phyloP scores from a whole-genome alignment of 2,888 invertebrate species.

The Lucinisca nassula region DNA sequence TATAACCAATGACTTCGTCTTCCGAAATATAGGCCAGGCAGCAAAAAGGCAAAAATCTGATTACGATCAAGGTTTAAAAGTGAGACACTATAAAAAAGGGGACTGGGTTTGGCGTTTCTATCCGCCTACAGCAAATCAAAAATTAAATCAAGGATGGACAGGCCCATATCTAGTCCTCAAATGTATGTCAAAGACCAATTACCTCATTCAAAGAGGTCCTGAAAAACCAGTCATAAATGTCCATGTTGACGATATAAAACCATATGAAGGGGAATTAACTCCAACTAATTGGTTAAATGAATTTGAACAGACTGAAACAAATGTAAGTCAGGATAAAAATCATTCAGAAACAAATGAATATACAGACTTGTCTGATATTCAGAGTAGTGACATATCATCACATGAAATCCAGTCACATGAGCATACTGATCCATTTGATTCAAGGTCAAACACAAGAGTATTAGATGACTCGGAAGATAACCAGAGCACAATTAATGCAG shows the following conservation, averaged over 20 bases:
- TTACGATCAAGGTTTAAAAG: conserved; percentile 28
- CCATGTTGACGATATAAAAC: conserved; percentile 47
- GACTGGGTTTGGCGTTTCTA: conserved; percentile 39
- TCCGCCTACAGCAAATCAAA: conserved; percentile 19
- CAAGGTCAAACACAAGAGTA: too few relatives aligned
- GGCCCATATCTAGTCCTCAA: conserved; percentile 27
- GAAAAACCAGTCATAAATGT: not conserved
- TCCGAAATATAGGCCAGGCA: not conserved
- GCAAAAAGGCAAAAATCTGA: conserved; percentile 21
- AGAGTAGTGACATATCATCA: too few relatives aligned
- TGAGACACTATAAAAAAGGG: not conserved
- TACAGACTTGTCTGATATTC: too few relatives aligned
- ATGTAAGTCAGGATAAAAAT: too few relatives aligned
- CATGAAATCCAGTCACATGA: too few relatives aligned
- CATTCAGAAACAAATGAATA: too few relatives aligned
- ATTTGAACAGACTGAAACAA: not conserved
- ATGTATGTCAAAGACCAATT: not conserved
- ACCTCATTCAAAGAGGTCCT: conserved; percentile 8
- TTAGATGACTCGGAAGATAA: too few relatives aligned
- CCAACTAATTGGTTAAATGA: not conserved
- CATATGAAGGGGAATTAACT: not conserved
- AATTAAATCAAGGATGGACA: conserved; percentile 28
- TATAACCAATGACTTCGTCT: not conserved
- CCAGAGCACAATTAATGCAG: too few relatives aligned
- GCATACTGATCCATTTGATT: too few relatives aligned